These are phyloP conservation scores for Patagioenas fasciata DNA, from an alignment of 2,113 vertebrate genomes.

Conservation along the genomic window DNA sequence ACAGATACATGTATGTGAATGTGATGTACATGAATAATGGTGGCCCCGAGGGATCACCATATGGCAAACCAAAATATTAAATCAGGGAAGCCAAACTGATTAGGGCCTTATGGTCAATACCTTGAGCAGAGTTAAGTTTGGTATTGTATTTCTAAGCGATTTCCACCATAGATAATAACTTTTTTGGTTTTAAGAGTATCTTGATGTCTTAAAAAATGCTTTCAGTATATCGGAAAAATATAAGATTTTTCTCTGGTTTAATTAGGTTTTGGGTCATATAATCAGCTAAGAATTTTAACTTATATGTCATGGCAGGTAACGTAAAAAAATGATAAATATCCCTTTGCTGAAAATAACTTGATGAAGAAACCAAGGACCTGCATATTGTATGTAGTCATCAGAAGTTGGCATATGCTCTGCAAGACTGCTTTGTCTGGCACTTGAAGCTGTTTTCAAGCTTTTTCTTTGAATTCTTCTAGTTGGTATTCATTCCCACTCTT, in stretches of 20 bases:
- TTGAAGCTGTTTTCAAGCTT: constrained; percentile 63
- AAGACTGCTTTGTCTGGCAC: constrained; percentile 66
- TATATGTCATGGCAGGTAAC: background rate
- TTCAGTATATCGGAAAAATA: background rate
- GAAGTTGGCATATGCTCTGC: constrained; percentile 49
- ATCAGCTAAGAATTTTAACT: background rate
- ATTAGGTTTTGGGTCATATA: background rate
- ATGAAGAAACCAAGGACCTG: constrained; percentile 27
- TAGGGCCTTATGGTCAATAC: background rate
- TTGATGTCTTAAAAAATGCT: background rate
- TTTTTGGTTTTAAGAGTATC: background rate
- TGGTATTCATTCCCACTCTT: constrained; percentile 41
- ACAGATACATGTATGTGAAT: background rate
- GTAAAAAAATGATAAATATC: background rate
- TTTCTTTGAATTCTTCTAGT: constrained; percentile 38
- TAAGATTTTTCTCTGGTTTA: background rate
- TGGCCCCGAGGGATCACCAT: background rate
- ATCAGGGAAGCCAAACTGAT: background rate
- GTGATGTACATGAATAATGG: background rate
- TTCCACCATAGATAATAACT: background rate
- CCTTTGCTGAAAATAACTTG: constrained; percentile 3
- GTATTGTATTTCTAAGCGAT: background rate
- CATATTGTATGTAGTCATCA: constrained; percentile 23
- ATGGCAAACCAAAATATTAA: background rate
- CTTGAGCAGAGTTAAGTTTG: background rate